These are phyloP conservation scores for Oryzias javanicus DNA, from an alignment of 2,113 vertebrate species.

Conservation along the genomic window DNA sequence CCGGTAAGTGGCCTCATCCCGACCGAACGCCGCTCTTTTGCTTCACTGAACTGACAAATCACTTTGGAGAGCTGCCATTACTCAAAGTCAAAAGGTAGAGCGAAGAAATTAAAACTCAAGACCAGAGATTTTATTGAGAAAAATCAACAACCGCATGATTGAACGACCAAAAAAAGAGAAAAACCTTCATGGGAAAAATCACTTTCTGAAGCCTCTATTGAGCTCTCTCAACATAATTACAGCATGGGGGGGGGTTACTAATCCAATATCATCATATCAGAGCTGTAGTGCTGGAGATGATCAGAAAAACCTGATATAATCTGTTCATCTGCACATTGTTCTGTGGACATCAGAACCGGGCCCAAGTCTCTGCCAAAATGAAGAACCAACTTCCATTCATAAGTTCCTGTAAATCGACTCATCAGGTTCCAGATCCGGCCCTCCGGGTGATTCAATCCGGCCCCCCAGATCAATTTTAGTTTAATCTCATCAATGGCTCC, in stretches of 20 bases:
- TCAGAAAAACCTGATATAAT: no score
- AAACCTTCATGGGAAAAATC: conserved; percentile 20
- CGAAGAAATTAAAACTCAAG: conserved; percentile 52
- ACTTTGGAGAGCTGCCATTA: conserved; percentile 66
- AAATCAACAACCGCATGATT: no score
- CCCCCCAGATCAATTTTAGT: no score
- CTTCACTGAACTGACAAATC: conserved; percentile 72
- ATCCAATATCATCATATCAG: conserved; percentile 61
- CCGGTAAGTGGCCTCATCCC: conserved; percentile 35
- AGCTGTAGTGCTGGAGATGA: conserved; percentile 23
- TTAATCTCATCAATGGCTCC: no score
- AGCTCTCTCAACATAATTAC: conserved; percentile 42
- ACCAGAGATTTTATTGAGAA: conserved; percentile 40
- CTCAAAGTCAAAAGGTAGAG: conserved; percentile 58
- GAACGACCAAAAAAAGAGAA: conserved; percentile 23
- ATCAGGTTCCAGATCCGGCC: no score
- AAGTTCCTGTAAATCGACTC: no score
- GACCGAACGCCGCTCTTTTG: conserved; percentile 29
- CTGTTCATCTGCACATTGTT: no score
- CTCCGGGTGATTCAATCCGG: no score
- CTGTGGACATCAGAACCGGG: no score
- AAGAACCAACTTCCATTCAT: no score
- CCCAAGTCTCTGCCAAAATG: no score
- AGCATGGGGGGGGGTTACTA: conserved; percentile 33
- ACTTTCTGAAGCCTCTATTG: conserved; percentile 33